These are phyloP conservation scores for Troides aeacus DNA, from an alignment of 2,888 invertebrate species.

Conservation along the genomic window DNA sequence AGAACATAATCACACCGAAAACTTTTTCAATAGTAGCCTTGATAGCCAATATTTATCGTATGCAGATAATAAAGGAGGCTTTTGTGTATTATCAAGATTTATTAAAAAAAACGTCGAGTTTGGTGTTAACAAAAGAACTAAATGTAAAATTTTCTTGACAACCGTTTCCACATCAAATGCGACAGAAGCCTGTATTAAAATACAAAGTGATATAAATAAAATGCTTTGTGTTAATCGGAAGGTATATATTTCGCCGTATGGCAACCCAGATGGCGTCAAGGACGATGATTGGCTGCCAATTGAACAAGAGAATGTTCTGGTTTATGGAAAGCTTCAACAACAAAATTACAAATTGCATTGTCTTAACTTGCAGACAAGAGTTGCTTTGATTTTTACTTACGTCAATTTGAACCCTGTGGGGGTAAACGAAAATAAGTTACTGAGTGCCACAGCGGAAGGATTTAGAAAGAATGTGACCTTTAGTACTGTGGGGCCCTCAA, in stretches of 20 bases:
- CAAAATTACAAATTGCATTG: constrained; percentile 53
- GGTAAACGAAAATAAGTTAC: constrained; percentile 50
- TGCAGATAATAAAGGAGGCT: constrained; percentile 64
- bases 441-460: constrained; percentile 44
- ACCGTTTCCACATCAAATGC: constrained; percentile 38
- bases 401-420: constrained; percentile 45
- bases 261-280: constrained; percentile 53
- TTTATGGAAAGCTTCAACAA: constrained; percentile 50
- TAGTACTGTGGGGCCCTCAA: constrained; percentile 47
- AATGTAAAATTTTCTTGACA: constrained; percentile 52
- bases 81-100: constrained; percentile 59
- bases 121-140: constrained; percentile 69
- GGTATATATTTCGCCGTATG: constrained; percentile 55
- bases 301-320: constrained; percentile 34
- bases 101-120: constrained; percentile 64
- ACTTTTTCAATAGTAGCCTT: constrained; percentile 51
- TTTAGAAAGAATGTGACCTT: constrained; percentile 50
- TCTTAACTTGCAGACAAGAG: constrained; percentile 54
- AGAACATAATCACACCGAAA: constrained; percentile 52
- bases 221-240: constrained; percentile 44
- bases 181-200: constrained; percentile 49
- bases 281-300: constrained; percentile 59
- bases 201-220: constrained; percentile 51
- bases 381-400: constrained; percentile 52
- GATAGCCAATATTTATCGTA: constrained; percentile 41